Base-by-base conservation (phyloP, 1,140 invertebrate species). In the Caenorhabditis inopinata region DNA sequence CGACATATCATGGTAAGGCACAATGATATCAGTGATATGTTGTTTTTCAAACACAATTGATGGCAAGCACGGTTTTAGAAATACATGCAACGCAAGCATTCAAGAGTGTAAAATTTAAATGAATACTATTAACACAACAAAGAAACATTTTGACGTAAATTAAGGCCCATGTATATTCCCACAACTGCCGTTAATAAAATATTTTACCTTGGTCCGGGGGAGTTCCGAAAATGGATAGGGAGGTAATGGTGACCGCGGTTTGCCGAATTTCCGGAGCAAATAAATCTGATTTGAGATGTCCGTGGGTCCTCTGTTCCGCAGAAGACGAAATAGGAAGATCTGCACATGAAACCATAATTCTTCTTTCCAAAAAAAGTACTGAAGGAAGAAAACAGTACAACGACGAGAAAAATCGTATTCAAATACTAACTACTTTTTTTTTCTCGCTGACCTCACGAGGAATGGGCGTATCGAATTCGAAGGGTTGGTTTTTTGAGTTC, bases 401-500 rank as follows among this genome's bases (percentile, higher is more conserved):
- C 27, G 51, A 58, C 6, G 32, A 42, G 42, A n/a, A 68, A 18
- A 32, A 68, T 18, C 38, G 38, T 42, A 68, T 38, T 68, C n/a
- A 68, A 38, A 68, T 68, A 68, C 58, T 35, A 29, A 68, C 58
- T 68, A 68, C 58, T 68, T 29, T 68, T 68, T 32, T 38, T n/a
- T 38, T 27, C 16, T 18, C 38, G 14, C 12, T 32, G 32, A 42
- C 58, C 32, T 38, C 58, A 35, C 58, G 58, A 68, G 58, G 16
- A 38, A 32, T 38, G 58, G 58, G 58, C 58, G 58, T 29, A 68
- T 29, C 32, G n/a, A 68, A 32, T 68, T 16, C 14, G n/a, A 32
- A 11, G 58, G 58, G 32, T 68, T 68, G 58, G 58, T 68, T 68
- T 68, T 68, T 68, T 38, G 58, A 68, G 58, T 68, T 68, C 58